Conservation (phyloP, 2,888 invertebrate species). For the Pandemis corylana region DNA sequence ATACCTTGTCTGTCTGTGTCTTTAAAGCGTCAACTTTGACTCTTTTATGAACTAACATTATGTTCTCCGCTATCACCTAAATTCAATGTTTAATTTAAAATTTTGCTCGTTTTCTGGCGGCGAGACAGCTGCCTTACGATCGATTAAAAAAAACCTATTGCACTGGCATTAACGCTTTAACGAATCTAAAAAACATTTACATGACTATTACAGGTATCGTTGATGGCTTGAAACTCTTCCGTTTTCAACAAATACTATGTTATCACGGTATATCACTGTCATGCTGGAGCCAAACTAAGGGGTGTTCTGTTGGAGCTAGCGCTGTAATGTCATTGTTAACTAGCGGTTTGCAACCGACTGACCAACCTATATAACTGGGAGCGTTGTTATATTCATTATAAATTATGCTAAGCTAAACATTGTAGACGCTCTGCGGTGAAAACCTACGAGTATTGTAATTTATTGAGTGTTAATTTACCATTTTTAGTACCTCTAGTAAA, state of each 20-base stretch:
- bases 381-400: constrained; percentile 22
- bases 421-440: constrained; percentile 13
- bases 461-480: too few relatives aligned
- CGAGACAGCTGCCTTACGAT: background rate
- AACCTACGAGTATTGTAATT: constrained; percentile 1
- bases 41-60: background rate
- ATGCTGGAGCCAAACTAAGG: background rate
- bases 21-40: too few relatives aligned
- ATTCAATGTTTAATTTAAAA: too few relatives aligned
- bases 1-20: too few relatives aligned
- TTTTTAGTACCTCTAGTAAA: too few relatives aligned
- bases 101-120: background rate
- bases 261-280: background rate
- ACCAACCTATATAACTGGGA: constrained; percentile 11
- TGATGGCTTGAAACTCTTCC: constrained; percentile 27
- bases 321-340: constrained; percentile 1
- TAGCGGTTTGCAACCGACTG: constrained; percentile 32
- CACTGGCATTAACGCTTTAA: constrained; percentile 45
- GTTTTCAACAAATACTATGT: constrained; percentile 16
- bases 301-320: background rate
- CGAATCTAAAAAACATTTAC: constrained; percentile 31
- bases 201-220: constrained; percentile 37
- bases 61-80: background rate
- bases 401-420: constrained; percentile 35
- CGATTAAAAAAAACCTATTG: constrained; percentile 44